Base-by-base conservation (phyloP, 1,140 invertebrate species). In the Tenebrio molitor region DNA sequence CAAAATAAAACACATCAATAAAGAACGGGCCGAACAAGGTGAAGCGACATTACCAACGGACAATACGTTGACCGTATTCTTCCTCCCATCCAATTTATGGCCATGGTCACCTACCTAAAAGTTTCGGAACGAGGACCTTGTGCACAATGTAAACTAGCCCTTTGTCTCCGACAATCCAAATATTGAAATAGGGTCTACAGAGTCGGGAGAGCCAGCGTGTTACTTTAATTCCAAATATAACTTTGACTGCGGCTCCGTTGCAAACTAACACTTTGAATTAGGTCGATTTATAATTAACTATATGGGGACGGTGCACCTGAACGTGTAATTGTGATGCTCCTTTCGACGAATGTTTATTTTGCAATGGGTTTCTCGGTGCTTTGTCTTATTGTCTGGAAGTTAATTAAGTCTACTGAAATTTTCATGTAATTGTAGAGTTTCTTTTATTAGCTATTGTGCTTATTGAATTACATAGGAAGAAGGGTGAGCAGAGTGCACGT, bases 221-320 rank as follows among this genome's bases (percentile, higher is more conserved):
- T 39, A 5, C 36, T 29, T 29, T 29, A 29, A 39, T 39, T 58
- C 50, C 50, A 58, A 58, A 58, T 58, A 58, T 58, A 25, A 58
- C 50, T 58, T 29, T 58, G 23, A 23, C 50, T 58, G 50, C 17
- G 46, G 7, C n/a, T 25, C 5, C 29, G 29, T 29, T 34, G 50
- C 50, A 33, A 29, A 29, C 21, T 58, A 29, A 7, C 23, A 25
- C n/a, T 29, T 58, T 15, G 10, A 58, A 58, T 25, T 58, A n/a
- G 21, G 50, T 29, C 50, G 23, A 58, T 58, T 29, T 58, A 58
- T 58, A 58, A 58, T 58, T 58, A 58, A 58, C 50, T 50, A n/a
- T 10, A 17, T 1, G n/a, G 15, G 16, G 41, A 44, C 8, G 21
- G 16, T 50, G 19, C 44, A 50, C 44, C 44, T 50, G 44, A 50